Evolutionary conservation across 2,113 vertebrate genomes (phyloP).

Genomic region (Mesocricetus auratus): DNA sequence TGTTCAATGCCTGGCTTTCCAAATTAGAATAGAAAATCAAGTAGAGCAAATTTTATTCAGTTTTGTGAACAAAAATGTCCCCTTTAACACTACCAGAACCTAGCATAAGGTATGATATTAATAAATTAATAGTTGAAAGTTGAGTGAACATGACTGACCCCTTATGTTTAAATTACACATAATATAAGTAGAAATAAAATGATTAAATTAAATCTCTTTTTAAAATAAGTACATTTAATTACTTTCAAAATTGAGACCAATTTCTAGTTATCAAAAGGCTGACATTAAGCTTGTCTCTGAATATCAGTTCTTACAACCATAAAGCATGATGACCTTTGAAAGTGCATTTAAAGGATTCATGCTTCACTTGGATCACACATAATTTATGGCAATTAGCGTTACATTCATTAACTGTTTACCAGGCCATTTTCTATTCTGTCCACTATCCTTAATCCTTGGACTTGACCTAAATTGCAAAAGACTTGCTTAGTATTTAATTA

Average conservation of each 20-base stretch:
- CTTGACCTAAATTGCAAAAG: conserved; percentile 48
- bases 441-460: neutral
- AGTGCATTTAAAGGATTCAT: conserved; percentile 75
- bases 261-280: conserved; percentile 58
- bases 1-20: conserved; percentile 41
- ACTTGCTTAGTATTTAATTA: conserved; percentile 72
- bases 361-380: conserved; percentile 68
- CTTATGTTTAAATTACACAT: conserved; percentile 40
- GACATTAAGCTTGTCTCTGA: conserved; percentile 63
- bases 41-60: neutral
- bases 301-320: conserved; percentile 68
- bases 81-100: neutral
- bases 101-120: neutral
- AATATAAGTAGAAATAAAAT: conserved; percentile 30
- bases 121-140: neutral
- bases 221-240: conserved; percentile 43
- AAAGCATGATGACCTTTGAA: conserved; percentile 73
- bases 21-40: conserved; percentile 36
- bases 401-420: conserved; percentile 75
- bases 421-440: conserved; percentile 45
- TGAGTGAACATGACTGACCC: neutral
- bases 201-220: conserved; percentile 42
- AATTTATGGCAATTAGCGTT: conserved; percentile 75
- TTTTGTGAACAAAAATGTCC: conserved; percentile 1
- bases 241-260: conserved; percentile 60